These are phyloP conservation scores for Chromobotia macracanthus DNA, from an alignment of 2,797 vertebrate species.

Conservation along the genomic window DNA sequence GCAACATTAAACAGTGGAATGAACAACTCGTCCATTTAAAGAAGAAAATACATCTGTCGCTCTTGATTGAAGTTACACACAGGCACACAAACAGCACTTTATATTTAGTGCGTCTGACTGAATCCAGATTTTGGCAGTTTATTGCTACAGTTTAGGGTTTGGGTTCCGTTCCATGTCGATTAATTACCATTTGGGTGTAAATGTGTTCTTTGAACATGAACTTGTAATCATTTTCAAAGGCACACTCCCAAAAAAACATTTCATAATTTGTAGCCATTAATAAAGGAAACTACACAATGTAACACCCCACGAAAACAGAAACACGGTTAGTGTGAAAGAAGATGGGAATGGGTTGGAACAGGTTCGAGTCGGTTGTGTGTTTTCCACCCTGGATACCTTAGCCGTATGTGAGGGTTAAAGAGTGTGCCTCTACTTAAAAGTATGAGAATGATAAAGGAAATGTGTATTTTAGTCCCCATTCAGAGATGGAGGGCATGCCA, in stretches of 20 bases:
- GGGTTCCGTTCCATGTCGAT: neutral
- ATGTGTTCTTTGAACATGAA: neutral
- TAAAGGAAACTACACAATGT: neutral
- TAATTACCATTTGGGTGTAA: constrained; percentile 4
- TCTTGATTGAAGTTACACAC: neutral
- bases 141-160: neutral
- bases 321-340: neutral
- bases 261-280: neutral
- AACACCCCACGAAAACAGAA: neutral
- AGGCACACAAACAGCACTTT: neutral
- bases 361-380: neutral
- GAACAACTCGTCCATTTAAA: neutral
- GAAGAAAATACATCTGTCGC: neutral
- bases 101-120: neutral
- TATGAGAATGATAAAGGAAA: constrained; percentile 40
- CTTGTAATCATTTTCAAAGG: neutral
- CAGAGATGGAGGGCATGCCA: constrained; percentile 15
- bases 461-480: constrained; percentile 50
- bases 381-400: too few relatives aligned
- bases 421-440: constrained; percentile 9
- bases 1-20: neutral
- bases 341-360: neutral
- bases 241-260: neutral
- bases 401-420: neutral
- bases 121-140: neutral